Evolutionary conservation across 2,797 vertebrate species (phyloP).

Genomic region (Valencia hispanica): DNA sequence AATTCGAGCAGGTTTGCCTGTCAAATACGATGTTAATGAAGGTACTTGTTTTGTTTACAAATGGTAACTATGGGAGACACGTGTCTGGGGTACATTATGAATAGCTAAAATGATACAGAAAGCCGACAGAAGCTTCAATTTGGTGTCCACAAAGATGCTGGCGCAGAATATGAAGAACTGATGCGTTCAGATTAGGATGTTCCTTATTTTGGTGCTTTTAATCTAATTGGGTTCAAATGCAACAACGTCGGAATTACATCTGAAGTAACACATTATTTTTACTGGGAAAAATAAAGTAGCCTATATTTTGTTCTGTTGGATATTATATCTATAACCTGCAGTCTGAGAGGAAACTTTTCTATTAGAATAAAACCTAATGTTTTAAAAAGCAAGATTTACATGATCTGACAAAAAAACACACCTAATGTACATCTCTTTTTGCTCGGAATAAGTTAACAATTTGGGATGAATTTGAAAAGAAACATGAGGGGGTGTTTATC

Average conservation of each 20-base stretch:
- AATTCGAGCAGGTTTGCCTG: background rate
- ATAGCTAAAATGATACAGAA: background rate
- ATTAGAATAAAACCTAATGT: too few relatives aligned
- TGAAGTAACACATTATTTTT: background rate
- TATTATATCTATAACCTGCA: background rate
- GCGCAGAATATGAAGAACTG: background rate
- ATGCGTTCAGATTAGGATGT: background rate
- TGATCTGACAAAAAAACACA: background rate
- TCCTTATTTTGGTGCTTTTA: background rate
- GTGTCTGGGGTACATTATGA: background rate
- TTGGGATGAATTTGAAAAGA: background rate
- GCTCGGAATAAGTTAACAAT: background rate
- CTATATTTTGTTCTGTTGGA: too few relatives aligned
- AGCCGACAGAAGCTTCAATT: slow-evolving; percentile 58
- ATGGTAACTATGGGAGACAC: background rate
- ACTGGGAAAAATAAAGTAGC: background rate
- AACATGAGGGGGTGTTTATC: background rate
- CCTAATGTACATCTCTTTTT: background rate
- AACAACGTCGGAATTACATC: background rate
- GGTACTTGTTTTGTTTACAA: background rate
- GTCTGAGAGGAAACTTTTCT: background rate
- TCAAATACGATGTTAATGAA: rapidly evolving
- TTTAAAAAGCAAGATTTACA: background rate
- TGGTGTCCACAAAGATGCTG: slow-evolving; percentile 37
- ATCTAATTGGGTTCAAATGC: background rate